Conservation (phyloP, 2,797 vertebrate genomes). For the Megaceryle alcyon region DNA sequence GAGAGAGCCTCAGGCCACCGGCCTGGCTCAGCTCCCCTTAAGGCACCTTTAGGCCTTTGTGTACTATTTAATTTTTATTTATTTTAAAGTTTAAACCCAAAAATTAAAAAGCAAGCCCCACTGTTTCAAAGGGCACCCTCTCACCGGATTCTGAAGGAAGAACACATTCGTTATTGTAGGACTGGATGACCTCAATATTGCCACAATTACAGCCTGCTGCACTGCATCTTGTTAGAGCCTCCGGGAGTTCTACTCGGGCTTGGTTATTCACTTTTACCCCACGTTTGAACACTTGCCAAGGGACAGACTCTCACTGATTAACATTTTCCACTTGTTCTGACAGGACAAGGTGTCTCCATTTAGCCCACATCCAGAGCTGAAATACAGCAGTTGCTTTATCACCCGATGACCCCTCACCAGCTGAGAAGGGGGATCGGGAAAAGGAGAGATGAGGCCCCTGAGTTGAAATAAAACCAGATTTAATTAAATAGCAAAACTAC, state of each 20-base stretch:
- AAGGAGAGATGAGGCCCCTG: not conserved
- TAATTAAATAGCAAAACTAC: no score
- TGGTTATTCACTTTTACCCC: not conserved
- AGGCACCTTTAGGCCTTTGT: accelerated
- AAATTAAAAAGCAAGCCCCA: no score
- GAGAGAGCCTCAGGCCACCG: no score
- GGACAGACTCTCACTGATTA: accelerated
- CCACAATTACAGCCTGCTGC: not conserved
- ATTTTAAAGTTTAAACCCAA: no score
- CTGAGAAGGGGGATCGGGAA: not conserved
- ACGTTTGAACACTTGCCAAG: accelerated
- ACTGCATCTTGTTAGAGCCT: accelerated
- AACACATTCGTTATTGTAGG: accelerated
- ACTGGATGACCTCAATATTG: accelerated
- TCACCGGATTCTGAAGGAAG: accelerated
- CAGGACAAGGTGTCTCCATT: not conserved
- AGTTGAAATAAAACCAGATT: not conserved
- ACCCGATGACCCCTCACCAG: not conserved
- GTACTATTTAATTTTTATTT: not conserved
- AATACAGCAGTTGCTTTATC: not conserved
- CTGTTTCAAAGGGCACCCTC: not conserved
- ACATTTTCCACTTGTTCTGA: not conserved
- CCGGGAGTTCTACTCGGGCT: accelerated
- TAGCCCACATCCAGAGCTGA: not conserved
- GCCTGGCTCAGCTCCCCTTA: accelerated